Conservation (phyloP, 2,888 invertebrate genomes). For the Platyscelio sp. region DNA sequence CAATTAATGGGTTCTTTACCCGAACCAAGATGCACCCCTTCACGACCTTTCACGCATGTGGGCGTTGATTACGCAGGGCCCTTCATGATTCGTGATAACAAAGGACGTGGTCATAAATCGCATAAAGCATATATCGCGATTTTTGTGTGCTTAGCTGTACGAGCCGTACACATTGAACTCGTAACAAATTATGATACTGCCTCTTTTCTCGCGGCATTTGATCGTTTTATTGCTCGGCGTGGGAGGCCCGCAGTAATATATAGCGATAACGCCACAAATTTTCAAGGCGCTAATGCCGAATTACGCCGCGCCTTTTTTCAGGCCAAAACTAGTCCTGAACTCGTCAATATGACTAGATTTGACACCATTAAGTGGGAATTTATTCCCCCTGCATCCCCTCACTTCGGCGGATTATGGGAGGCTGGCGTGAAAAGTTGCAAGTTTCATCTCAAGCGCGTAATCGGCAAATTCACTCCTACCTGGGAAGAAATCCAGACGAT, state of each 20-base stretch:
- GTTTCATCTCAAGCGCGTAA: not conserved
- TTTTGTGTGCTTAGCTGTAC: not conserved
- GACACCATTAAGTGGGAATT: not conserved
- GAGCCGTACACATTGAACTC: slow-evolving; percentile 3
- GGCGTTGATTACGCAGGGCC: slow-evolving; percentile 11
- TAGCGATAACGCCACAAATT: not conserved
- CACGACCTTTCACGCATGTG: not conserved
- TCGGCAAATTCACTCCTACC: not conserved
- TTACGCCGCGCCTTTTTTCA: not conserved
- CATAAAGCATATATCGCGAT: not conserved
- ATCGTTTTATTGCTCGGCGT: not conserved
- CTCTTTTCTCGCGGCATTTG: not conserved
- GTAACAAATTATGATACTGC: not conserved
- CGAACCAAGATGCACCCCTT: not conserved
- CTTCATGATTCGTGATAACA: not conserved
- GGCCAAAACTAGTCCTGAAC: not conserved
- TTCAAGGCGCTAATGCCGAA: not conserved
- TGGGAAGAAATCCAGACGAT: slow-evolving; percentile 11
- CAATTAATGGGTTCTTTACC: slow-evolving; percentile 4
- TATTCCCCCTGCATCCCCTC: not conserved
- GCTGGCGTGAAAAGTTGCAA: not conserved
- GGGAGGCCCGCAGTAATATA: not conserved
- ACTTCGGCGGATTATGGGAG: slow-evolving; percentile 4
- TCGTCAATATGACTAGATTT: not conserved
- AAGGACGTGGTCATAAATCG: not conserved